Conservation (phyloP, 2,888 invertebrate genomes). For the Galerucella pusilla region DNA sequence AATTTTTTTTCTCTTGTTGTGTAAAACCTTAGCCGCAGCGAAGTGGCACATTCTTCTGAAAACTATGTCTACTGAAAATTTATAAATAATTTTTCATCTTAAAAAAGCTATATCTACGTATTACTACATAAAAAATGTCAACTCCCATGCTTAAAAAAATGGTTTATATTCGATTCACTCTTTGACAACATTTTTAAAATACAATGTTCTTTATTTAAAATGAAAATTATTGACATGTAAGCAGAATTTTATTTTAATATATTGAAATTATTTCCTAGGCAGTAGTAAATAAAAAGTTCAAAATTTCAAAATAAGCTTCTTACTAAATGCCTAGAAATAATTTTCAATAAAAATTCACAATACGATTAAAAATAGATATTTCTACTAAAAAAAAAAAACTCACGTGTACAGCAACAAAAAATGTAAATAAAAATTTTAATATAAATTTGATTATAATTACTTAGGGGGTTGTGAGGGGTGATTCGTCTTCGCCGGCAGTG, state of each 20-base stretch:
- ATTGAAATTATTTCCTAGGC: neutral
- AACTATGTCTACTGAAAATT: neutral
- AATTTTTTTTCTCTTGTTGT: too few species aligned
- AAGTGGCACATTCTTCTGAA: too few species aligned
- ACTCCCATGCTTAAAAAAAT: neutral
- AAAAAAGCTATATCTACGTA: neutral
- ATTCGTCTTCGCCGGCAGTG: constrained; percentile 31
- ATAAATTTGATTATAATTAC: constrained; percentile 32
- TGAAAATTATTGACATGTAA: too few species aligned
- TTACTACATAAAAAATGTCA: neutral
- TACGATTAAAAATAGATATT: neutral
- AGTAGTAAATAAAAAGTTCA: neutral
- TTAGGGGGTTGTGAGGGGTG: constrained; percentile 21
- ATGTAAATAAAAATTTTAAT: neutral
- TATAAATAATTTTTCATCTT: neutral
- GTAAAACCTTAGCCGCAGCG: too few species aligned
- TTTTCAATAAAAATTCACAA: neutral
- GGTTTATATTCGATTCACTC: constrained; percentile 1
- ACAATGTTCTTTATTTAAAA: too few species aligned
- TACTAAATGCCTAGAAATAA: neutral
- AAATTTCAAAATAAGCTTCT: neutral
- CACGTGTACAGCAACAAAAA: neutral
- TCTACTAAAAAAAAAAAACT: neutral
- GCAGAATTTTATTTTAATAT: neutral
- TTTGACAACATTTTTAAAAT: neutral